Conservation (phyloP, 2,797 vertebrate species). For the Alca torda region DNA sequence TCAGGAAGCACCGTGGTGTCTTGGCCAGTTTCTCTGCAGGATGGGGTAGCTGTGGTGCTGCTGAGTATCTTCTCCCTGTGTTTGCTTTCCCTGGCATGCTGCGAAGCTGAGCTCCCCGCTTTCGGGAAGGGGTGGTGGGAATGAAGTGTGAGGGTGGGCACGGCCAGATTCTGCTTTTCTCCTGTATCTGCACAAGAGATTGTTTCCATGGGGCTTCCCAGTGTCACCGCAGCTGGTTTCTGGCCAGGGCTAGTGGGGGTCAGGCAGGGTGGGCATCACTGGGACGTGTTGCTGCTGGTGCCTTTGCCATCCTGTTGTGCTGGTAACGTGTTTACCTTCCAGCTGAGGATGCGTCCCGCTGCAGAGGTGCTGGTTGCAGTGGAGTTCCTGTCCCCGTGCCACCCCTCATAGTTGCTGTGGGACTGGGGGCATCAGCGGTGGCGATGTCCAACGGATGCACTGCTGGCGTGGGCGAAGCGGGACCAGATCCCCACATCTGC, state of each 20-base stretch:
- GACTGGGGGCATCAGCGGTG: background rate
- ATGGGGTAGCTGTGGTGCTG: background rate
- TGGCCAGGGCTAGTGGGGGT: background rate
- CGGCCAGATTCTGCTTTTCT: background rate
- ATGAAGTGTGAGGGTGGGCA: background rate
- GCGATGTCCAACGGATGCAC: background rate
- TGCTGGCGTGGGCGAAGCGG: background rate
- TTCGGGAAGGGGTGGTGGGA: background rate
- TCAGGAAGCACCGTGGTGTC: fast-evolving
- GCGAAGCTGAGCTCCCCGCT: background rate
- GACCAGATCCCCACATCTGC: background rate
- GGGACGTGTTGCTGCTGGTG: fast-evolving
- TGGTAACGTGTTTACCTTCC: fast-evolving
- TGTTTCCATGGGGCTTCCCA: background rate
- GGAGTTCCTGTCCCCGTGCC: background rate
- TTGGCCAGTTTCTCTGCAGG: background rate
- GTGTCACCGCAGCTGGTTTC: background rate
- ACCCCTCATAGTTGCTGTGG: background rate
- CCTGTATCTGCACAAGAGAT: background rate
- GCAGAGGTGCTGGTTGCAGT: background rate
- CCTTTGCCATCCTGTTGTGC: background rate
- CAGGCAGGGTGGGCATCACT: background rate
- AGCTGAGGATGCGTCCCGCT: background rate
- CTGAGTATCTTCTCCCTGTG: background rate
- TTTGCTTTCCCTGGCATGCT: background rate